These are phyloP conservation scores for Euproctis similis DNA, from an alignment of 2,888 invertebrate species.

Conservation along the genomic window DNA sequence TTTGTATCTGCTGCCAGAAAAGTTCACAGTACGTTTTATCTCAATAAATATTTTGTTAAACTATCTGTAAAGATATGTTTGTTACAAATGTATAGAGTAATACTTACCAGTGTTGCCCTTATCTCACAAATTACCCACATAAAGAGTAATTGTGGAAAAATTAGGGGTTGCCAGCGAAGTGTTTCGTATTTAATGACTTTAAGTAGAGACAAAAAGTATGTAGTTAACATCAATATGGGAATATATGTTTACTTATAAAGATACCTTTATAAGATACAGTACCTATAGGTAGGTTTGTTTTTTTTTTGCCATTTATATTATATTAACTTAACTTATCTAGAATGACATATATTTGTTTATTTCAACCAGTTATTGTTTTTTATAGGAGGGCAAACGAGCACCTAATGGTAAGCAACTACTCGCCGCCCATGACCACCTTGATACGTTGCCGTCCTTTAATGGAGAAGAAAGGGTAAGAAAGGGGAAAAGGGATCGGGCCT, in stretches of 20 bases:
- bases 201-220: slow-evolving; percentile 21
- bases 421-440: too few species aligned
- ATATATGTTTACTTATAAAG: slow-evolving; percentile 18
- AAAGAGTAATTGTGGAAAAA: slow-evolving; percentile 61
- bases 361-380: too few species aligned
- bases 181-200: slow-evolving; percentile 46
- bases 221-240: slow-evolving; percentile 23
- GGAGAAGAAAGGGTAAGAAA: too few species aligned
- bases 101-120: slow-evolving; percentile 54
- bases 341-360: too few species aligned
- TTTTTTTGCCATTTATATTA: too few species aligned
- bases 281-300: too few species aligned
- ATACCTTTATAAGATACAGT: slow-evolving; percentile 12
- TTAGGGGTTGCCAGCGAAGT: slow-evolving; percentile 46
- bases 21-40: slow-evolving; percentile 13
- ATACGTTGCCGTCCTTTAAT: too few species aligned
- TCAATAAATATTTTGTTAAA: slow-evolving; percentile 12
- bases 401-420: too few species aligned
- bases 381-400: too few species aligned
- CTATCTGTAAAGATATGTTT: slow-evolving; percentile 10
- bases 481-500: too few species aligned
- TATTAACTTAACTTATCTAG: too few species aligned
- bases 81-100: slow-evolving; percentile 43
- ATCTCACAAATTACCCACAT: slow-evolving; percentile 62
- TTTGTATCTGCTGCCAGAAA: slow-evolving; percentile 16